Evolutionary conservation across 2,888 invertebrate species (phyloP).

Genomic region (Drosophila subquinaria): DNA sequence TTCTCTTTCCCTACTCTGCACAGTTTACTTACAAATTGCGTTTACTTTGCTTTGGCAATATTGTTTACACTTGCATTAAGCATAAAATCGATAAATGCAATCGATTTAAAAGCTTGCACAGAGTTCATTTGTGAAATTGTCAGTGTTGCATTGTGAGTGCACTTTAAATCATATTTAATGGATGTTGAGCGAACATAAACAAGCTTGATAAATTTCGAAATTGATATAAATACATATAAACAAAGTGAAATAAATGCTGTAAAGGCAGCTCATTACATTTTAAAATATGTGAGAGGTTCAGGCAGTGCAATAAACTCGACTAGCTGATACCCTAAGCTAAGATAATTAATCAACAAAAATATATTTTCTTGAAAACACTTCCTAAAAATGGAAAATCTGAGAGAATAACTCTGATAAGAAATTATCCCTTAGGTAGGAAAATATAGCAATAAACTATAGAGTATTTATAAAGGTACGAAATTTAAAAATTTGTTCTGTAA

Average conservation of each 20-base stretch:
- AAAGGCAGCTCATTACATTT: constrained; percentile 22
- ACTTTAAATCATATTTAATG: constrained; percentile 67
- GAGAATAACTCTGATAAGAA: too few species aligned
- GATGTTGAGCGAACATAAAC: constrained; percentile 30
- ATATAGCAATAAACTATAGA: too few species aligned
- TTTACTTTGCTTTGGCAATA: constrained; percentile 39
- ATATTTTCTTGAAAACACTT: too few species aligned
- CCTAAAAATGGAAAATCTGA: too few species aligned
- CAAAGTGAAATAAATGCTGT: constrained; percentile 34
- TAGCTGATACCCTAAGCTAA: not conserved
- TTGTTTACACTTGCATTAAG: constrained; percentile 47
- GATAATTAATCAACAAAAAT: too few species aligned
- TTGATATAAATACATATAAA: constrained; percentile 38
- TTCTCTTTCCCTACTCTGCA: not conserved
- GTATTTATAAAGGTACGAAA: too few species aligned
- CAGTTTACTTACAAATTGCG: constrained; percentile 56
- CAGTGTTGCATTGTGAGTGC: constrained; percentile 23
- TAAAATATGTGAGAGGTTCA: not conserved
- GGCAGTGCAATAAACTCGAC: not conserved
- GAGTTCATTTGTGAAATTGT: constrained; percentile 5
- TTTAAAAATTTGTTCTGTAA: too few species aligned
- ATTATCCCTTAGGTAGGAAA: too few species aligned
- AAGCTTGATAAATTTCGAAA: constrained; percentile 49
- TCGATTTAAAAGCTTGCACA: constrained; percentile 57
- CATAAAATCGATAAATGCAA: constrained; percentile 59